Conservation (phyloP, 1,140 invertebrate genomes). For the Ganaspis sp. region DNA sequence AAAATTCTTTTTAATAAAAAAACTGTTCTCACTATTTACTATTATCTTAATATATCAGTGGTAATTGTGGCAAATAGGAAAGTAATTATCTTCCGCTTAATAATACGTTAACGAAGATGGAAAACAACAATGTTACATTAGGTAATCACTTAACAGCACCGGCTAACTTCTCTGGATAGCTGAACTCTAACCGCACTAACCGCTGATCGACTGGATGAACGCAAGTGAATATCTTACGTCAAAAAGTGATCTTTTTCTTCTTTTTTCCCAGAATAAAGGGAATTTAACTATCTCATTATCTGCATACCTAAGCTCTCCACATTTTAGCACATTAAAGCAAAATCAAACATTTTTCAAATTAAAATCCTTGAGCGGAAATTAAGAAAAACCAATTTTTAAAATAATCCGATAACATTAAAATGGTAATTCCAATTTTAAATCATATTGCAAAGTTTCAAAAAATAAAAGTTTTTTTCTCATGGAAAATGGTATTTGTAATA, state of each 20-base stretch:
- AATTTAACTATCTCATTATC: neutral
- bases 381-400: too few relatives aligned
- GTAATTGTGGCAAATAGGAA: neutral
- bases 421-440: too few relatives aligned
- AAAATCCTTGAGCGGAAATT: neutral
- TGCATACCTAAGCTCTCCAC: neutral
- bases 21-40: too few relatives aligned
- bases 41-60: neutral
- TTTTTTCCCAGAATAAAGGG: neutral
- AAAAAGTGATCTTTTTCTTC: neutral
- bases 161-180: neutral
- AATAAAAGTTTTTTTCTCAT: too few relatives aligned
- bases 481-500: constrained; percentile 2
- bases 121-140: constrained; percentile 23
- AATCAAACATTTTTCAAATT: neutral
- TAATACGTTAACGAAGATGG: neutral
- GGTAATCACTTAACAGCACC: constrained; percentile 22
- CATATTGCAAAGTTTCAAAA: too few relatives aligned
- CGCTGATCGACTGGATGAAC: constrained; percentile 8
- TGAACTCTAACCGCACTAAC: constrained; percentile 10
- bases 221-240: constrained; percentile 16
- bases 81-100: neutral
- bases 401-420: too few relatives aligned
- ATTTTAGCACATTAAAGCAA: neutral
- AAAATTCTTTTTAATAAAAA: too few relatives aligned